Conservation (phyloP, 2,113 vertebrate genomes). For the Elephantulus edwardii region DNA sequence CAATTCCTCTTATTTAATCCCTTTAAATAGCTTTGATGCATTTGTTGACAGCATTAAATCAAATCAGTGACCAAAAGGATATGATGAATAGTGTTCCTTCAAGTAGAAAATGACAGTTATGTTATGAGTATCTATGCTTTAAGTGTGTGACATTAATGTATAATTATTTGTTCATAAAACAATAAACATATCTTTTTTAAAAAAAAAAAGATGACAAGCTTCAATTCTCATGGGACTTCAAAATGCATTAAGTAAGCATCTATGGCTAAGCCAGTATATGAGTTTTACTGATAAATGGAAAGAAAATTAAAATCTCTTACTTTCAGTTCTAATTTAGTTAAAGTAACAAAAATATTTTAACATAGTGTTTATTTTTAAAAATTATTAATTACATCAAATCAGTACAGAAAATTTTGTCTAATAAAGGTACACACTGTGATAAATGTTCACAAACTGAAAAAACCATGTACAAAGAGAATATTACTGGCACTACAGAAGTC, state of each 20-base stretch:
- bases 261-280: neutral
- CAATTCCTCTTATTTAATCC: neutral
- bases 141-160: neutral
- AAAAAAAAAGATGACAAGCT: neutral
- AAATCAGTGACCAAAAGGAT: neutral
- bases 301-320: neutral
- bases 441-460: neutral
- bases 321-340: neutral
- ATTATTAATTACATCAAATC: neutral
- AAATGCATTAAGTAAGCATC: neutral
- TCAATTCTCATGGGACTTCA: neutral
- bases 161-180: neutral
- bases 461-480: neutral
- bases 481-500: neutral
- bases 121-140: neutral
- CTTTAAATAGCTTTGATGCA: neutral
- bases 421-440: neutral
- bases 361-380: neutral
- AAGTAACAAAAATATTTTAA: neutral
- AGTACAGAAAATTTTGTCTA: neutral
- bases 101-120: neutral
- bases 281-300: neutral
- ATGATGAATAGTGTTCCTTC: neutral
- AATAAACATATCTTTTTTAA: neutral
- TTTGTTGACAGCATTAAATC: neutral